phyloP scores from a whole-genome alignment of 2,888 invertebrate genomes.

The Melieria omissa region DNA sequence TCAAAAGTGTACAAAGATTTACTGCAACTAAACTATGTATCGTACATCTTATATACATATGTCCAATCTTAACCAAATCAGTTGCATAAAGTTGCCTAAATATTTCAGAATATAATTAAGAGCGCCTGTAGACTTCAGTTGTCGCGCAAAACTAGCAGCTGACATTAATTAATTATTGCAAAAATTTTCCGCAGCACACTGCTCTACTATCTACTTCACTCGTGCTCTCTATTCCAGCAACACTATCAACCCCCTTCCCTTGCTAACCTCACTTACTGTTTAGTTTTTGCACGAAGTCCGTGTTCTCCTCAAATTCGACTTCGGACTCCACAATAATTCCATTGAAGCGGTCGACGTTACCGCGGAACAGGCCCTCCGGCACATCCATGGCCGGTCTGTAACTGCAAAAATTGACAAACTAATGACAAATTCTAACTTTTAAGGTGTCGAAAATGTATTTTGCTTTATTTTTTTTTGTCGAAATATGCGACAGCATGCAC shows the following conservation, averaged over 20 bases:
- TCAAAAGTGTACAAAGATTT: too few relatives aligned
- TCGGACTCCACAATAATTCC: conserved; percentile 79
- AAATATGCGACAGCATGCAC: too few relatives aligned
- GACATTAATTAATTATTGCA: conserved; percentile 5
- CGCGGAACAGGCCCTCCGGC: conserved; percentile 66
- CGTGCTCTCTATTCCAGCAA: not conserved
- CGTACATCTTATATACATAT: too few relatives aligned
- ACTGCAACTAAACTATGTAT: too few relatives aligned
- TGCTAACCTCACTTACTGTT: conserved; percentile 68
- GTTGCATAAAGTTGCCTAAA: too few relatives aligned
- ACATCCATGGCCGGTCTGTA: conserved; percentile 50
- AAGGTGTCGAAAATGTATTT: too few relatives aligned
- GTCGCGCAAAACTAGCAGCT: conserved; percentile 43
- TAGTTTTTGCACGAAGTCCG: conserved; percentile 70
- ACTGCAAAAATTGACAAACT: too few relatives aligned
- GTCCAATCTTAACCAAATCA: too few relatives aligned
- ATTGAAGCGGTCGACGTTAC: conserved; percentile 74
- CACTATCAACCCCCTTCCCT: not conserved
- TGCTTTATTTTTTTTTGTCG: too few relatives aligned
- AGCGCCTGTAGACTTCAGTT: too few relatives aligned
- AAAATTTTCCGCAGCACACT: not conserved
- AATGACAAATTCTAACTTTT: too few relatives aligned
- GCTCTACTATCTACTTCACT: not conserved
- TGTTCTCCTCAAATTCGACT: conserved; percentile 69
- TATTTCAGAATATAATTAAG: too few relatives aligned